These are phyloP conservation scores for Allolobophora icterica DNA, from an alignment of 2,888 invertebrate species.

Conservation along the genomic window DNA sequence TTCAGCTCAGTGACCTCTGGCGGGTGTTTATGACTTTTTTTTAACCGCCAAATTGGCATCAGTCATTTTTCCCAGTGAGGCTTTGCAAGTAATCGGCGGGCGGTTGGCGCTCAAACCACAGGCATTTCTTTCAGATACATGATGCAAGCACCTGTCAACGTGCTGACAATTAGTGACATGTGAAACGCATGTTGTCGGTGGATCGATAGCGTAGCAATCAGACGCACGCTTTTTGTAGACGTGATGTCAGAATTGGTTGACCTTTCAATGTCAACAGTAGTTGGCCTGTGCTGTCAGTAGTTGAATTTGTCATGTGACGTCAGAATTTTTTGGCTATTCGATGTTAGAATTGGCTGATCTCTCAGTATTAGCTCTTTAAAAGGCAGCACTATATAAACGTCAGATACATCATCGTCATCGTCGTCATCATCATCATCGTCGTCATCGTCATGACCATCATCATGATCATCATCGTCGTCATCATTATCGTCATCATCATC, in stretches of 20 bases:
- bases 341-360: background rate
- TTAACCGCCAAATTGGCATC: background rate
- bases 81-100: background rate
- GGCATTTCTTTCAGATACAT: background rate
- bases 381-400: no score
- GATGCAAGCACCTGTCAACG: background rate
- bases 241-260: background rate
- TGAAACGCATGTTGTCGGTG: background rate
- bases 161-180: background rate
- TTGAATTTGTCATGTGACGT: background rate
- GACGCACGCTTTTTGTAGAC: background rate
- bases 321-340: background rate
- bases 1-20: background rate
- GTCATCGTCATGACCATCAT: no score
- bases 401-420: no score
- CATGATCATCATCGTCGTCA: no score
- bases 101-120: background rate
- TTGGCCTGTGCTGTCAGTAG: background rate
- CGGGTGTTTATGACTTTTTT: background rate
- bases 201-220: background rate
- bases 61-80: background rate
- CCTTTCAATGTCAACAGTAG: background rate
- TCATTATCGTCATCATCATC: no score
- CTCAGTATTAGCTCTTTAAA: no score
- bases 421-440: no score